Evolutionary conservation across 92 coral and sea anemone genomes (phyloP), one percentile per base, ranked within the genome.

Genomic region (Phenganax marumi): DNA sequence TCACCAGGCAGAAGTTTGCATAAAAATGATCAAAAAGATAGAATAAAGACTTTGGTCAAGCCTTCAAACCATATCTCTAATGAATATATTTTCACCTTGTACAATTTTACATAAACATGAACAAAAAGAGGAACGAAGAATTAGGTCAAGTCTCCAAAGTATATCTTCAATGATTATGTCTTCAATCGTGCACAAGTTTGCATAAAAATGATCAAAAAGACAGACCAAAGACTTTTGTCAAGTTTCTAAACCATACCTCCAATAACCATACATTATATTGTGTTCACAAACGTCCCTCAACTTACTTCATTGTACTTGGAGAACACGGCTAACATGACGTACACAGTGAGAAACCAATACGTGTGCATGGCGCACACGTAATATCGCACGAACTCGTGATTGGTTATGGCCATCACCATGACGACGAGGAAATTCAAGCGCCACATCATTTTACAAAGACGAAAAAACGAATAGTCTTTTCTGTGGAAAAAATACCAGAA

Each of bases 351-450:
- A 69, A 92, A 96, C 99, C 99, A 96, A 73, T 96, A 96, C 8
- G 99, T 96, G 68, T 96, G 99, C 99, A 96, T 96, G 8, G 99
- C 99, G 47, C 99, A 96, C 50, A 96, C 92, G 81, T 96, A 96
- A 83, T 96, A 96, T 14, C 99, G 99, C 12, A 96, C 99, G 77
- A 96, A 96, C 89, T 92, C 99, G 91, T 96, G 83, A 83, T 91
- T 92, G 84, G 99, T 96, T 56, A 96, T 97, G 18, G 97, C 99
- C 99, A 96, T 96, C 84, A 96, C 99, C 93, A 96, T 92, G 97
- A 96, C 81, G 86, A 96, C 99, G 81, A 96, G 50, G 71, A 96
- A 96, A 85, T 96, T 96, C n/a, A 96, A 90, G 58, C 99, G 92
- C 88, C 93, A 96, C 97, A 96, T 91, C 99, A 96, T 96, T 72